Percentiles rank a stretch among this genome's conserved stretches.
These are phyloP conservation scores for Eupristina koningsbergeri DNA, from an alignment of 1,140 invertebrate species.

Conservation along the genomic window DNA sequence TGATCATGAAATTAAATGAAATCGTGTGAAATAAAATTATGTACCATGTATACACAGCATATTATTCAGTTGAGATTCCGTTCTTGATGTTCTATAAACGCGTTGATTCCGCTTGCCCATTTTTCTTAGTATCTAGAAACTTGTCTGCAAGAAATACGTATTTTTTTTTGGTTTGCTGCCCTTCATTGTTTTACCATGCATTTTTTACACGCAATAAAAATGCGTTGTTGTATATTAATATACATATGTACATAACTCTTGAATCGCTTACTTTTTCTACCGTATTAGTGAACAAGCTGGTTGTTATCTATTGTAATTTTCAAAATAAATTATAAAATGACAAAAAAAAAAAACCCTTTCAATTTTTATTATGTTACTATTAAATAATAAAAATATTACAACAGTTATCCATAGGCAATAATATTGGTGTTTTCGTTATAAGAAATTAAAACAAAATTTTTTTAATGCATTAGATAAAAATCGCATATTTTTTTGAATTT, in stretches of 20 bases:
- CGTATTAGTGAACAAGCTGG: slow-evolving; percentile 5
- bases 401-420: too few relatives aligned
- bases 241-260: not conserved
- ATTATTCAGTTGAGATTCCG: slow-evolving; percentile 65
- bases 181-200: slow-evolving; percentile 57
- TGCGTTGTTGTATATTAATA: not conserved
- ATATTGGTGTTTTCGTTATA: too few relatives aligned
- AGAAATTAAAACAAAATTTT: too few relatives aligned
- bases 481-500: slow-evolving; percentile 4
- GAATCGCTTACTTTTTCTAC: slow-evolving; percentile 4
- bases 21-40: slow-evolving; percentile 69
- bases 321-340: not conserved
- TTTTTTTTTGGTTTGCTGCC: slow-evolving; percentile 53
- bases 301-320: not conserved
- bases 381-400: too few relatives aligned
- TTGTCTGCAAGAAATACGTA: slow-evolving; percentile 72
- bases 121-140: slow-evolving; percentile 73
- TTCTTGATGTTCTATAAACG: slow-evolving; percentile 71
- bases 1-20: slow-evolving; percentile 63
- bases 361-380: too few relatives aligned
- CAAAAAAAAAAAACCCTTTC: too few relatives aligned
- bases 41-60: slow-evolving; percentile 68
- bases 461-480: not conserved
- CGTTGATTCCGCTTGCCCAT: slow-evolving; percentile 72
- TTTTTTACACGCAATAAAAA: slow-evolving; percentile 49